Evolutionary conservation across 2,888 invertebrate genomes (phyloP).

Genomic region (Sabellastarte sp.): DNA sequence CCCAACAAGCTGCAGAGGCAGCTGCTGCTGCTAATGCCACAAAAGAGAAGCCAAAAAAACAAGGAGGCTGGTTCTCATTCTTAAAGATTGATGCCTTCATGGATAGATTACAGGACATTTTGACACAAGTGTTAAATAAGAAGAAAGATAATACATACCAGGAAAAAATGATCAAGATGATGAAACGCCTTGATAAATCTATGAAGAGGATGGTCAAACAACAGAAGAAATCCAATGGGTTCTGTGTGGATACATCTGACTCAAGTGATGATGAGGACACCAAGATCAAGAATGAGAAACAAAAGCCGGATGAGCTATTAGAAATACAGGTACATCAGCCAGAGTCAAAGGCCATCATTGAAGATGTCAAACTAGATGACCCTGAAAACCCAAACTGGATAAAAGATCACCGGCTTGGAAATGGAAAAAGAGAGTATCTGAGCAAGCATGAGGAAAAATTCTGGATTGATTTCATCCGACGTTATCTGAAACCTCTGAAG

Average conservation of each 20-base stretch:
- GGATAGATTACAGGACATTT: not conserved
- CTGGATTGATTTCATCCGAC: constrained; percentile 88
- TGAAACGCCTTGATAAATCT: not conserved
- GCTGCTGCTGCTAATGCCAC: too few species aligned
- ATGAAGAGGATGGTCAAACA: not conserved
- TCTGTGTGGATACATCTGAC: not conserved
- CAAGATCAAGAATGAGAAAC: not conserved
- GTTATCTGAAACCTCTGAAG: constrained; percentile 88
- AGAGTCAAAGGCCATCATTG: not conserved
- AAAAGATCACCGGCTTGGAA: constrained; percentile 8
- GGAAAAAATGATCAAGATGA: not conserved
- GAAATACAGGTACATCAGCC: not conserved
- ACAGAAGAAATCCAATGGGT: not conserved
- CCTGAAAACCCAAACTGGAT: constrained; percentile 18
- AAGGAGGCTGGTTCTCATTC: not conserved
- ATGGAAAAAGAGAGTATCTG: constrained; percentile 11
- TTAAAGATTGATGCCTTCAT: not conserved
- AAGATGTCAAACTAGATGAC: constrained; percentile 1
- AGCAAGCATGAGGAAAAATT: constrained; percentile 74
- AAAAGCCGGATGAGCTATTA: not conserved
- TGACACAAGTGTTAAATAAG: not conserved
- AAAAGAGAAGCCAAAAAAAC: not conserved
- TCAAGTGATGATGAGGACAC: not conserved
- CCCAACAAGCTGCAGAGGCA: constrained; percentile 22
- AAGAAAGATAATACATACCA: not conserved